These are phyloP conservation scores for Mesoclemmys tuberculata DNA, from an alignment of 2,113 vertebrate species.

Conservation along the genomic window DNA sequence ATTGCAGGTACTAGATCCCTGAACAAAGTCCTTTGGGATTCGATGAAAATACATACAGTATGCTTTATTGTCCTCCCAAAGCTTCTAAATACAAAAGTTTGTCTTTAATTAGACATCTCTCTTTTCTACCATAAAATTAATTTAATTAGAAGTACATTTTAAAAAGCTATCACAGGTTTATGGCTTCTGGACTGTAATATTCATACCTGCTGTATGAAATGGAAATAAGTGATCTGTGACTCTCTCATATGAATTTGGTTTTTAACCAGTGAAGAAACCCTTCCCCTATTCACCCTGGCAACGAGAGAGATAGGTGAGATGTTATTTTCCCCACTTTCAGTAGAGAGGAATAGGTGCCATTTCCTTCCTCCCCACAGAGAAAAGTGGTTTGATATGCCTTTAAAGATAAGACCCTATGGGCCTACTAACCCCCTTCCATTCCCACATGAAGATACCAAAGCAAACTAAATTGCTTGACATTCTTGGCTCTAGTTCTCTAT, in stretches of 20 bases:
- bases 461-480: neutral
- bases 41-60: neutral
- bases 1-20: constrained; percentile 27
- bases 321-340: neutral
- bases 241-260: neutral
- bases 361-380: neutral
- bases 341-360: neutral
- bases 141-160: neutral
- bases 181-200: neutral
- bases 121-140: neutral
- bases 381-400: neutral
- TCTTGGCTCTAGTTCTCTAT: neutral
- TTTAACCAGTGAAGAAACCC: neutral
- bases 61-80: neutral
- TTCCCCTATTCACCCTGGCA: neutral
- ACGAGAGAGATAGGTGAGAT: neutral
- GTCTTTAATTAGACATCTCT: neutral
- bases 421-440: neutral
- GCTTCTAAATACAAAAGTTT: neutral
- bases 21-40: neutral
- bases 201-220: neutral
- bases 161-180: accelerated
- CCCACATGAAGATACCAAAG: neutral
- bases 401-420: neutral
- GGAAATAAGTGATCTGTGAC: neutral